A percentile compares a stretch with the other conserved stretches of the same genome.
phyloP scores from a whole-genome alignment of 2,888 invertebrate species.

The Stramonita haemastoma region DNA sequence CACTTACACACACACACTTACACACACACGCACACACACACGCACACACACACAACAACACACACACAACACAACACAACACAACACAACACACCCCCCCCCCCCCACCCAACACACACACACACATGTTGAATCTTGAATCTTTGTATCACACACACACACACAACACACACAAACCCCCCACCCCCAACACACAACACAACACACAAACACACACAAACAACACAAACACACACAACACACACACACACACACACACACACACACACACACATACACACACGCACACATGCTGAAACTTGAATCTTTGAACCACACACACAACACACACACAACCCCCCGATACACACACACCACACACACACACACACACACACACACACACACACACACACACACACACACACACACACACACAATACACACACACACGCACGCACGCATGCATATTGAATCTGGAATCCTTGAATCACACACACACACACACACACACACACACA shows the following conservation, averaged over 20 bases:
- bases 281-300: background rate
- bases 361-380: slow-evolving; percentile 15
- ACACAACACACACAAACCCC: background rate
- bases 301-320: background rate
- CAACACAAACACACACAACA: background rate
- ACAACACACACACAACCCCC: background rate
- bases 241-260: slow-evolving; percentile 1
- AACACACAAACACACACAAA: background rate
- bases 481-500: background rate
- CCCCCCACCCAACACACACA: background rate
- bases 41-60: background rate
- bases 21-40: background rate
- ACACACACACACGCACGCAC: background rate
- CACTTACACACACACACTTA: background rate
- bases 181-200: background rate
- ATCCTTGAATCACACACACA: too few species aligned
- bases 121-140: background rate
- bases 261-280: background rate
- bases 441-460: background rate
- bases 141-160: background rate
- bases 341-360: background rate
- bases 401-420: background rate
- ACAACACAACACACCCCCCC: background rate
- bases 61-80: background rate
- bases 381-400: slow-evolving; percentile 23